Base-by-base conservation (phyloP, 2,888 invertebrate species). In the Suillia variegata region DNA sequence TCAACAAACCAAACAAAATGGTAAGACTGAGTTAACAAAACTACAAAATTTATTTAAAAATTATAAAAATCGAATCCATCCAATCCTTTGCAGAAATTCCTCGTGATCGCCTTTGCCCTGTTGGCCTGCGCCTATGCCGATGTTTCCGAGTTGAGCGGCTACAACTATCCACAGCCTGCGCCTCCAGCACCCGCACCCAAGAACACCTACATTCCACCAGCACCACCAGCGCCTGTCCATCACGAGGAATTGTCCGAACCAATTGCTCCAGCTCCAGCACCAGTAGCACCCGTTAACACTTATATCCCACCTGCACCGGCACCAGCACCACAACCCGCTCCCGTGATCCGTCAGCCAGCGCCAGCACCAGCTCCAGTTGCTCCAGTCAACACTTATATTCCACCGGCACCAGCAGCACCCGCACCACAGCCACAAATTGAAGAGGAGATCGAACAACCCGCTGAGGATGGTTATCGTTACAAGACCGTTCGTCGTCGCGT, bases 391-490 rank as follows among this genome's bases (percentile, higher is more conserved):
- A 56, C 59, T 53, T 33, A 57, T 33, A 13, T 56, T 2, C 52
- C 62, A 2, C 66, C 66, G 0, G 59, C 67, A 45, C 34, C 56
- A 17, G 15, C 2, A 26, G 6, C 6, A 4, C 12, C 6, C 10
- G 13, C 6, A 38, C 12, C 38, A 13, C 38, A 10, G 17, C 45
- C 17, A 17, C 18, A 45, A 3, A 20, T 18, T 5, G 45, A 17
- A 4, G 13, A 38, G 13, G 38, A 38, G 38, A n/a, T 38, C 10
- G 45, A 5, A 13, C 73, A 69, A 59, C 67, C 58, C 22, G 68
- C 74, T 10, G 66, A 59, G 52, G 78, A 78, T 67, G 76, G 76
- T 33, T 78, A 76, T 66, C 78, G 66, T 55, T 78, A 76, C 67
- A 71, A 70, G 68, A 66, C 78, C 56, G 76, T 74, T 24, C 78